These are phyloP conservation scores for Microcebus ravelobensis DNA, from an alignment of 2,113 vertebrate genomes.

Conservation along the genomic window DNA sequence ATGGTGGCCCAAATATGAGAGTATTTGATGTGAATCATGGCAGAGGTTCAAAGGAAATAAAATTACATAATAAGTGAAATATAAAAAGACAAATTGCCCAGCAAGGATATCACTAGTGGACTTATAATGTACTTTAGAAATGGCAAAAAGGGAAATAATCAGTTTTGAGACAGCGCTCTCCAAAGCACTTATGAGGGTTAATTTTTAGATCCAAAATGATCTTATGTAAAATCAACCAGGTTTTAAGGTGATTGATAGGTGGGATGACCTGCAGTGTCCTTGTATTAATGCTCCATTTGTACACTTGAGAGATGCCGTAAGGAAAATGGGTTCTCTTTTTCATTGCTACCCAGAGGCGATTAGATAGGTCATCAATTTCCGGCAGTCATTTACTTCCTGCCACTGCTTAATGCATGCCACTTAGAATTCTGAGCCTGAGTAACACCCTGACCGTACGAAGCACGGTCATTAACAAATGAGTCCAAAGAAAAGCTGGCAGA, in stretches of 20 bases:
- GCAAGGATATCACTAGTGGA: background rate
- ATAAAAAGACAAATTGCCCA: background rate
- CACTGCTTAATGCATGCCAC: background rate
- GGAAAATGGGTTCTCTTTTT: constrained; percentile 12
- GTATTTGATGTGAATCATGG: background rate
- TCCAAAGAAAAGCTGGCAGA: background rate
- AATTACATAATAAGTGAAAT: constrained; percentile 15
- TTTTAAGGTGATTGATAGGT: background rate
- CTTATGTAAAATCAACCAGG: constrained; percentile 8
- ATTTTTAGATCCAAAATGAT: constrained; percentile 13
- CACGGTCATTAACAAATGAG: background rate
- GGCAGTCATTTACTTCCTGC: background rate
- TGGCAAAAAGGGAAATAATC: constrained; percentile 2
- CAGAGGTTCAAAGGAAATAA: constrained; percentile 26
- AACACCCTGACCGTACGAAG: background rate
- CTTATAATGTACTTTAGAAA: constrained; percentile 1
- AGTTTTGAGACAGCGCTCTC: background rate
- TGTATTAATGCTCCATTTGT: background rate
- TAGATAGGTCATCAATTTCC: background rate
- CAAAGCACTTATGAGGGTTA: background rate
- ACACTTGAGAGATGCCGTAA: background rate
- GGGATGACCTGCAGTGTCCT: background rate
- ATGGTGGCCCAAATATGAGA: background rate
- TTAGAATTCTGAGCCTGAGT: background rate
- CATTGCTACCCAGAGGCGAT: background rate